Conservation (phyloP, 2,113 vertebrate species). For the Tragelaphus scriptus region DNA sequence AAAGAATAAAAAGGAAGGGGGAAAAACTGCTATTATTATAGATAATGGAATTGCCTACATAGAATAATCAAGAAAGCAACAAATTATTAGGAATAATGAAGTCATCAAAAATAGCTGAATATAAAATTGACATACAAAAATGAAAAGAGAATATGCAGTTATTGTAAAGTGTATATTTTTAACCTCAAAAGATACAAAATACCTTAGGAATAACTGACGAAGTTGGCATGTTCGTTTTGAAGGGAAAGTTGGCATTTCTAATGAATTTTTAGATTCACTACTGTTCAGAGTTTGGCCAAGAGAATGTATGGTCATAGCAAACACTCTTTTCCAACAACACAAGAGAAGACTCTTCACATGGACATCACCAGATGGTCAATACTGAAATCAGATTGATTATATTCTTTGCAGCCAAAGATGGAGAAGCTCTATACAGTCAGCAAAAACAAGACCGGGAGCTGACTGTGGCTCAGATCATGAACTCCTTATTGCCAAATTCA, state of each 20-base stretch:
- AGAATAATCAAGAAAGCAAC: not conserved
- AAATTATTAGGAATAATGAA: conserved; percentile 3
- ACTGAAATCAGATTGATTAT: not conserved
- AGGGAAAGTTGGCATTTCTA: not conserved
- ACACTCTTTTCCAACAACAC: not conserved
- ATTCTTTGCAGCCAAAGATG: not conserved
- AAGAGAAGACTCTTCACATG: not conserved
- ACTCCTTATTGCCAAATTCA: not conserved
- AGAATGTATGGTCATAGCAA: not conserved
- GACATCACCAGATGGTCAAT: not conserved
- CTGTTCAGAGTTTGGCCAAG: not conserved
- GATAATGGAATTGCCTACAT: not conserved
- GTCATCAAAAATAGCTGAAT: not conserved
- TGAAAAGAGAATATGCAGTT: not conserved
- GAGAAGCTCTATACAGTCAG: not conserved
- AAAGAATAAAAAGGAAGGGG: not conserved
- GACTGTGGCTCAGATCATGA: not conserved
- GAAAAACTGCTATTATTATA: not conserved
- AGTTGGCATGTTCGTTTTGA: not conserved
- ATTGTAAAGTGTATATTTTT: not conserved
- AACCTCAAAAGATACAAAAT: not conserved
- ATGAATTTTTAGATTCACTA: not conserved
- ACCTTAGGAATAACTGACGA: not conserved
- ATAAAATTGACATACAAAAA: not conserved
- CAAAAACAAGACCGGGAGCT: not conserved